phyloP scores from a whole-genome alignment of 2,113 vertebrate species.

The Prunella himalayana region DNA sequence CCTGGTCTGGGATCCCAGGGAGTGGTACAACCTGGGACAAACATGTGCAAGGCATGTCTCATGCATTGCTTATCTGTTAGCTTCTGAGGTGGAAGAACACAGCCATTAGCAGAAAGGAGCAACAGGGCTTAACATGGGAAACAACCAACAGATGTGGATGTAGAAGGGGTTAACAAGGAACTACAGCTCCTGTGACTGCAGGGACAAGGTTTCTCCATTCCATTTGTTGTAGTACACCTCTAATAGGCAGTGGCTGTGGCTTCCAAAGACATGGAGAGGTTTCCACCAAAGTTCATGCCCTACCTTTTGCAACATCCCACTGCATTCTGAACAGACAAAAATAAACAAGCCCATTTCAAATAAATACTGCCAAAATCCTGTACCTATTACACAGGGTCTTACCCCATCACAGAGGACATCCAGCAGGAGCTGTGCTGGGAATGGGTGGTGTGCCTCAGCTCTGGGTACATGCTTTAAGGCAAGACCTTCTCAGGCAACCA shows the following conservation, averaged over 20 bases:
- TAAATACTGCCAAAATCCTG: not conserved
- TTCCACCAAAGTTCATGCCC: not conserved
- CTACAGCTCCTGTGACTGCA: not conserved
- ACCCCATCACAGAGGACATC: not conserved
- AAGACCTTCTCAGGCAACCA: not conserved
- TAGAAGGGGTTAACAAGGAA: not conserved
- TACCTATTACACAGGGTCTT: not conserved
- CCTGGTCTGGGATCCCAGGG: not conserved
- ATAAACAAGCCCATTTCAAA: not conserved
- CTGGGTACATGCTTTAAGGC: not conserved
- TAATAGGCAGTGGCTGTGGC: not conserved
- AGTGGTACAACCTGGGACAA: not conserved
- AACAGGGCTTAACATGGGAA: not conserved
- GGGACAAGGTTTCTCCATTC: not conserved
- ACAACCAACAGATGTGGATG: accelerated
- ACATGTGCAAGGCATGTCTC: accelerated
- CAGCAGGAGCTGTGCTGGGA: not conserved
- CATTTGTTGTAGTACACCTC: not conserved
- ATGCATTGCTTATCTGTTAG: not conserved
- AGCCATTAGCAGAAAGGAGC: not conserved
- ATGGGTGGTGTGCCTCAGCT: not conserved
- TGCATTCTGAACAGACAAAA: not conserved
- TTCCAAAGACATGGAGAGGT: not conserved
- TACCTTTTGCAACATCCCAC: not conserved
- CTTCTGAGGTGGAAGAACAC: not conserved